Evolutionary conservation across 2,113 vertebrate genomes (phyloP).

Genomic region (Manacus vitellinus): DNA sequence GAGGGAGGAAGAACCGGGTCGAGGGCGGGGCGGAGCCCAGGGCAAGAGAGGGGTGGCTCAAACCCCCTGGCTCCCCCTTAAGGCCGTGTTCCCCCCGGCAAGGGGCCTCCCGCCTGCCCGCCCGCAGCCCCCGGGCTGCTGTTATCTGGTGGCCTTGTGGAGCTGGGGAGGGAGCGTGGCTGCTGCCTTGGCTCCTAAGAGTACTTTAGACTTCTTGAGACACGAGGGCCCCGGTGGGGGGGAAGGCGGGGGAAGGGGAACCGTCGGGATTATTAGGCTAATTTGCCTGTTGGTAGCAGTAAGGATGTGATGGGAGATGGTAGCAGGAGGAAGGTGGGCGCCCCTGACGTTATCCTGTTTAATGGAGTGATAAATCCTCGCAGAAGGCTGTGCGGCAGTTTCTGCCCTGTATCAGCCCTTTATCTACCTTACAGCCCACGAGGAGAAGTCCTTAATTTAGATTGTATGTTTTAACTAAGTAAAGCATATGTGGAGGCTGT

Average conservation of each 20-base stretch:
- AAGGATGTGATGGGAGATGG: neutral
- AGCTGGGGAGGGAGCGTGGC: conserved; percentile 26
- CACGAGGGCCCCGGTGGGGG: neutral
- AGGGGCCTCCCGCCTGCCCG: neutral
- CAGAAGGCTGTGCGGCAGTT: neutral
- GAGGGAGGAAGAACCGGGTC: neutral
- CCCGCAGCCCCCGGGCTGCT: neutral
- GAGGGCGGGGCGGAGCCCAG: neutral
- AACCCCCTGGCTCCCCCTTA: neutral
- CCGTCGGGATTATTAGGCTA: neutral
- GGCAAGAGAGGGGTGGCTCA: neutral
- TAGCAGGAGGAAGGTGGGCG: neutral
- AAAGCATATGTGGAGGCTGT: neutral
- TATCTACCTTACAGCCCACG: fast-evolving
- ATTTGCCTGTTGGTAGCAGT: neutral
- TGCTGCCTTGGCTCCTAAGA: neutral
- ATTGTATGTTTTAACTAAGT: fast-evolving
- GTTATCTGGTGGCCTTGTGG: conserved; percentile 68
- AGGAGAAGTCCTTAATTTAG: neutral
- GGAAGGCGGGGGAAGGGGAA: neutral
- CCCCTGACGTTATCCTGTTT: neutral
- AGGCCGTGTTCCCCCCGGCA: neutral
- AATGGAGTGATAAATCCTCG: neutral
- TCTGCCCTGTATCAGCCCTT: neutral
- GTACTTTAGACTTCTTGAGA: conserved; percentile 59